Evolutionary conservation across 92 coral and sea anemone genomes (phyloP).

Genomic region (Epizoanthus scotinus): DNA sequence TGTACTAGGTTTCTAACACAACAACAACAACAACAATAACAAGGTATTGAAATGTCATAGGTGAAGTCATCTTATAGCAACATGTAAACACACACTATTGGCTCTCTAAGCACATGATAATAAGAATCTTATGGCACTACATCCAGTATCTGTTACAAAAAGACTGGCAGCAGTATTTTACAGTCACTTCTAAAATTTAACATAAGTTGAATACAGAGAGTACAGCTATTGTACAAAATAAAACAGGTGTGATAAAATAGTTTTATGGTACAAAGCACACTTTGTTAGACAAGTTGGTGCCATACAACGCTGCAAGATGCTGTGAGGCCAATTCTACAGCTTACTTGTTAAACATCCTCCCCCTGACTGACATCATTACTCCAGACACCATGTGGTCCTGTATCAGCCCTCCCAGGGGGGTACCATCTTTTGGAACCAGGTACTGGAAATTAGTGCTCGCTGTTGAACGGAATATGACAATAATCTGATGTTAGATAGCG

Average conservation of each 20-base stretch:
- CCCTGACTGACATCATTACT: constrained; percentile 86
- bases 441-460: constrained; percentile 97
- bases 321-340: background rate
- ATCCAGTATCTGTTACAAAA: no score
- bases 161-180: no score
- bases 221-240: background rate
- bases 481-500: background rate
- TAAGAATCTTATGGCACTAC: no score
- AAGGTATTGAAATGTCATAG: no score
- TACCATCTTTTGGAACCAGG: constrained; percentile 95
- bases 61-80: no score
- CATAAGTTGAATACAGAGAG: no score
- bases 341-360: constrained; percentile 89
- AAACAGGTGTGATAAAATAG: background rate
- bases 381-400: constrained; percentile 99
- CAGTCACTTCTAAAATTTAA: no score
- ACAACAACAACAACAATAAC: no score
- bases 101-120: no score
- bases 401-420: constrained; percentile 91
- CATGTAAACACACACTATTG: no score
- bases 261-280: background rate
- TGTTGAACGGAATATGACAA: constrained; percentile 38
- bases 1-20: no score
- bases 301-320: background rate
- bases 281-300: background rate